Evolutionary conservation across 1,140 invertebrate genomes (phyloP).

Genomic region (Hormaphis cornu): DNA sequence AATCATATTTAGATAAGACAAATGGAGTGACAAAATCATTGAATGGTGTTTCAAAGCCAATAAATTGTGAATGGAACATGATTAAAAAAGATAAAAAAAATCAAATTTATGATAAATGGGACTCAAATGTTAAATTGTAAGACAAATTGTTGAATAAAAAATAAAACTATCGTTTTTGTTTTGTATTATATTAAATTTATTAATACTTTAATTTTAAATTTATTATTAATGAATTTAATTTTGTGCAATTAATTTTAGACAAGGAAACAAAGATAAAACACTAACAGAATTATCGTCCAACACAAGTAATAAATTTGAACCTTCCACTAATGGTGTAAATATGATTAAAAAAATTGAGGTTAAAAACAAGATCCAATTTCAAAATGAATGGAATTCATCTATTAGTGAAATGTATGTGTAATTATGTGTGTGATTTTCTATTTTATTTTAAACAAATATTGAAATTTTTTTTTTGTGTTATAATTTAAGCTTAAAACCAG

Average conservation of each 20-base stretch:
- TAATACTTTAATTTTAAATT: neutral
- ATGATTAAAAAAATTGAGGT: no score
- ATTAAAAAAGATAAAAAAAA: slow-evolving; percentile 21
- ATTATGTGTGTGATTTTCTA: no score
- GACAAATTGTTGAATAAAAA: neutral
- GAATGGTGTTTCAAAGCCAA: slow-evolving; percentile 4
- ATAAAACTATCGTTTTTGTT: neutral
- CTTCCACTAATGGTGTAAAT: neutral
- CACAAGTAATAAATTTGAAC: neutral
- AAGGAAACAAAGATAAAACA: slow-evolving; percentile 2
- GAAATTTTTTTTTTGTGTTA: no score
- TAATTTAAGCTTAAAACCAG: neutral
- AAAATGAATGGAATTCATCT: no score
- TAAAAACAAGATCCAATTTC: no score
- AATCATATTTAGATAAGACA: neutral
- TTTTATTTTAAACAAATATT: no score
- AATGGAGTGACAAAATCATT: neutral
- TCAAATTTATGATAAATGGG: slow-evolving; percentile 17
- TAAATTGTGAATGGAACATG: slow-evolving; percentile 3
- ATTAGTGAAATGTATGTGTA: no score
- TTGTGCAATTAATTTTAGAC: neutral
- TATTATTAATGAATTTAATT: neutral
- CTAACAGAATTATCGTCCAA: neutral
- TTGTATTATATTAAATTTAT: neutral
- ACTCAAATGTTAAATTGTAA: slow-evolving; percentile 14